These are phyloP conservation scores for Elaphurus davidianus DNA, from an alignment of 2,113 vertebrate species.

Conservation along the genomic window DNA sequence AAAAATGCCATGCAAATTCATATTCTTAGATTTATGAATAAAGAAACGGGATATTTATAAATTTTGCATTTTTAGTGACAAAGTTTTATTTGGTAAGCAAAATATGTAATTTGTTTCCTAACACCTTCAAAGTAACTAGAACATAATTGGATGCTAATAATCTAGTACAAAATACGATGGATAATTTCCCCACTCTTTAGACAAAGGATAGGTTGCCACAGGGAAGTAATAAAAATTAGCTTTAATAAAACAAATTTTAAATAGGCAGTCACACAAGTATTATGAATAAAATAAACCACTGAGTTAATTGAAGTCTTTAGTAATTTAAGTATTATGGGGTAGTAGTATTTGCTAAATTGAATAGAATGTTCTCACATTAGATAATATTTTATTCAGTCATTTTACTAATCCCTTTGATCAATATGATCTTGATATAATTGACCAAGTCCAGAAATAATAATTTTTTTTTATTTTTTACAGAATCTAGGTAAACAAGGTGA, in stretches of 20 bases:
- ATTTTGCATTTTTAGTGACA: conserved; percentile 26
- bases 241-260: conserved; percentile 63
- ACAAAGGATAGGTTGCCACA: conserved; percentile 33
- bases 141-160: conserved; percentile 22
- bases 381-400: conserved; percentile 32
- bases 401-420: not conserved
- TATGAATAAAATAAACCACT: conserved; percentile 32
- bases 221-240: conserved; percentile 49
- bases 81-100: conserved; percentile 46
- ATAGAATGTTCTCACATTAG: not conserved
- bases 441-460: conserved; percentile 59
- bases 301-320: conserved; percentile 2
- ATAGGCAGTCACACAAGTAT: not conserved
- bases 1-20: not conserved
- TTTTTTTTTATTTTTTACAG: conserved; percentile 66
- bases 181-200: conserved; percentile 38
- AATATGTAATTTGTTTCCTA: conserved; percentile 27
- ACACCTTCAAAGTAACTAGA: conserved; percentile 37
- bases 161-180: not conserved
- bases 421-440: conserved; percentile 47
- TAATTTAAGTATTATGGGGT: not conserved
- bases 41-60: not conserved
- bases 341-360: conserved; percentile 1
- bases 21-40: conserved; percentile 11
- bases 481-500: conserved; percentile 73